Evolutionary conservation across 2,888 invertebrate genomes (phyloP).

Genomic region (Archaeoteleia sp.): DNA sequence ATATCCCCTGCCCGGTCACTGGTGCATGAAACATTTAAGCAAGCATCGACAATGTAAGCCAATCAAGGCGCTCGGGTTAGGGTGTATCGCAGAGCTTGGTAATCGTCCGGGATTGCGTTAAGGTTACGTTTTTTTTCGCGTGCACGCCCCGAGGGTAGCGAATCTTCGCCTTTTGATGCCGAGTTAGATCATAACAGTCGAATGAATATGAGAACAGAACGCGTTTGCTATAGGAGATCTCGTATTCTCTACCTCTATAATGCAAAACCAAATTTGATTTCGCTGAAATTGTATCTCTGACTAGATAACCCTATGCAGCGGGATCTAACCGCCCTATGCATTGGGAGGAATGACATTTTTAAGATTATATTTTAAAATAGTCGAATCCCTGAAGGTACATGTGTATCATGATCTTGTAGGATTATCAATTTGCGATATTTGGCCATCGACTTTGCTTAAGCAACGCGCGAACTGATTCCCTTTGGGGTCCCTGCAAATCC

Average conservation of each 20-base stretch:
- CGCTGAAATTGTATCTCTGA: too few relatives aligned
- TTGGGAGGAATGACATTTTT: too few relatives aligned
- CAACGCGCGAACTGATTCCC: slow-evolving; percentile 48
- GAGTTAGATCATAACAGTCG: slow-evolving; percentile 50
- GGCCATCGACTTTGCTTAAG: slow-evolving; percentile 4
- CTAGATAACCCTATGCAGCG: too few relatives aligned
- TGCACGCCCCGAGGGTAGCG: slow-evolving; percentile 41
- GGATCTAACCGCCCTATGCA: too few relatives aligned
- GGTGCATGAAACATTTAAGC: slow-evolving; percentile 75
- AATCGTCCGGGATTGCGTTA: slow-evolving; percentile 73
- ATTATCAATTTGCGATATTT: slow-evolving; percentile 10
- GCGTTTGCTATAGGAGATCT: slow-evolving; percentile 40
- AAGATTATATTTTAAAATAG: too few relatives aligned
- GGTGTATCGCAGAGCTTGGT: slow-evolving; percentile 66
- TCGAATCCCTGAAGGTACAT: too few relatives aligned
- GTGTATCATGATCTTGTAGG: not conserved
- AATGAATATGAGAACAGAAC: slow-evolving; percentile 19
- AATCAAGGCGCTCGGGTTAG: slow-evolving; percentile 68
- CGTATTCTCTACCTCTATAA: slow-evolving; percentile 21
- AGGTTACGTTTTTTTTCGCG: slow-evolving; percentile 68
- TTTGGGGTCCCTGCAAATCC: slow-evolving; percentile 61
- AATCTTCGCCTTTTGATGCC: slow-evolving; percentile 57
- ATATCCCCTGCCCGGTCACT: slow-evolving; percentile 71
- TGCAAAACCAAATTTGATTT: slow-evolving; percentile 30
- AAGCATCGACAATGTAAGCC: slow-evolving; percentile 74